These are phyloP conservation scores for Manis javanica DNA, from an alignment of 2,797 vertebrate species.

Conservation along the genomic window DNA sequence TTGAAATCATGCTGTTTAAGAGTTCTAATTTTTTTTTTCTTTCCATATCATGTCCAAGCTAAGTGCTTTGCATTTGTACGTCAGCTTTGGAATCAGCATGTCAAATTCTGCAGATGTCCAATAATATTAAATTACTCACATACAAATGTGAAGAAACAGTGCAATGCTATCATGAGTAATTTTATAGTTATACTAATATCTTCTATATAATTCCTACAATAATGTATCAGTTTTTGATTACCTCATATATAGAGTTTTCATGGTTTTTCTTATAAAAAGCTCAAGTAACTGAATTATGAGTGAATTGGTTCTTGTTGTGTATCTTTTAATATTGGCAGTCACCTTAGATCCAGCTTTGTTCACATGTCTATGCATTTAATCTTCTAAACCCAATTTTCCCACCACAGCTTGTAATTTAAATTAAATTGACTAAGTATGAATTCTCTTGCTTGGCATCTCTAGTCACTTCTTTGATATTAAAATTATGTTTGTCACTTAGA, in stretches of 20 bases:
- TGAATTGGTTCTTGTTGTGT: neutral
- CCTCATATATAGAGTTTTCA: neutral
- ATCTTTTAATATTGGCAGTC: neutral
- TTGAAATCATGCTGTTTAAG: neutral
- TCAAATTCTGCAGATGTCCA: neutral
- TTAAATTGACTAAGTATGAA: conserved; percentile 28
- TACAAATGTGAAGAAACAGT: neutral
- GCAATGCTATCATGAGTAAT: neutral
- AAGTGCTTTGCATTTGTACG: neutral
- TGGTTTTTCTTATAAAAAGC: neutral
- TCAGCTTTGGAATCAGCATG: neutral
- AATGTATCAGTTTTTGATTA: neutral
- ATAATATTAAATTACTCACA: neutral
- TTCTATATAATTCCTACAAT: neutral
- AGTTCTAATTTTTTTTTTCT: neutral
- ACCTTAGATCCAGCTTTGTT: neutral
- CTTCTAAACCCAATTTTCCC: conserved; percentile 36
- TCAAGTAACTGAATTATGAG: neutral
- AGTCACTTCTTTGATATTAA: conserved; percentile 44
- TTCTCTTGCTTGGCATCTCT: neutral
- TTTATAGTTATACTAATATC: conserved; percentile 16
- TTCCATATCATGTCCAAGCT: neutral
- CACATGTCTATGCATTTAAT: neutral
- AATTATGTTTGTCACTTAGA: neutral
- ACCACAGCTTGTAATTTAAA: neutral